Evolutionary conservation across 2,888 invertebrate genomes (phyloP).

Genomic region (Asteroscopus sphinx): DNA sequence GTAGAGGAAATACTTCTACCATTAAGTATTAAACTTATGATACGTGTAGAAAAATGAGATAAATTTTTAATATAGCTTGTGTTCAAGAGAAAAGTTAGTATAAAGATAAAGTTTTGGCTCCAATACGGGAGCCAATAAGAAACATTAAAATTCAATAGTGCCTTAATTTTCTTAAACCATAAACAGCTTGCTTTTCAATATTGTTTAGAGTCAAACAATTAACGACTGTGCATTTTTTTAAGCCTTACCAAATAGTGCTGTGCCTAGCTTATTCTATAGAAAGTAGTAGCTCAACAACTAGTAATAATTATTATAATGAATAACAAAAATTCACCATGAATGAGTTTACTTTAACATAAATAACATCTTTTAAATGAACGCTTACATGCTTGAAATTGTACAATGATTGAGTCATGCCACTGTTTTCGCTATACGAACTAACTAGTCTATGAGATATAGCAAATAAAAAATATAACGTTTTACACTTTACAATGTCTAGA

Average conservation of each 20-base stretch:
- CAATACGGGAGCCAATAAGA: constrained; percentile 15
- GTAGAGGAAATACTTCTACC: constrained; percentile 15
- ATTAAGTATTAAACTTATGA: constrained; percentile 14
- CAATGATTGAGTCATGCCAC: constrained; percentile 62
- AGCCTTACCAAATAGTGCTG: constrained; percentile 42
- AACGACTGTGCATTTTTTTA: constrained; percentile 46
- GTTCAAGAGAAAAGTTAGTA: constrained; percentile 25
- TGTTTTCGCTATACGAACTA: constrained; percentile 59
- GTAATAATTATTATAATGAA: constrained; percentile 40
- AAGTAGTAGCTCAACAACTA: constrained; percentile 30
- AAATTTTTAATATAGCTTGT: constrained; percentile 11
- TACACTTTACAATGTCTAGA: constrained; percentile 52
- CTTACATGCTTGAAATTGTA: constrained; percentile 68
- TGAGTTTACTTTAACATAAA: constrained; percentile 44
- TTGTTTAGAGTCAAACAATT: constrained; percentile 26
- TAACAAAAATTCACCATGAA: constrained; percentile 45
- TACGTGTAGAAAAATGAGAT: constrained; percentile 35
- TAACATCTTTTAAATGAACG: constrained; percentile 50
- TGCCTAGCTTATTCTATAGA: constrained; percentile 47
- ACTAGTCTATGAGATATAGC: constrained; percentile 64
- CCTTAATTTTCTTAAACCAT: constrained; percentile 2
- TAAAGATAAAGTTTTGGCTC: constrained; percentile 10
- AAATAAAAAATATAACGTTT: constrained; percentile 65
- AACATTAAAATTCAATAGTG: constrained; percentile 20
- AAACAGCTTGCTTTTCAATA: constrained; percentile 38